Evolutionary conservation across 2,113 vertebrate species (phyloP), one percentile per base, ranked within the genome.

Genomic region (Centropus unirufus): DNA sequence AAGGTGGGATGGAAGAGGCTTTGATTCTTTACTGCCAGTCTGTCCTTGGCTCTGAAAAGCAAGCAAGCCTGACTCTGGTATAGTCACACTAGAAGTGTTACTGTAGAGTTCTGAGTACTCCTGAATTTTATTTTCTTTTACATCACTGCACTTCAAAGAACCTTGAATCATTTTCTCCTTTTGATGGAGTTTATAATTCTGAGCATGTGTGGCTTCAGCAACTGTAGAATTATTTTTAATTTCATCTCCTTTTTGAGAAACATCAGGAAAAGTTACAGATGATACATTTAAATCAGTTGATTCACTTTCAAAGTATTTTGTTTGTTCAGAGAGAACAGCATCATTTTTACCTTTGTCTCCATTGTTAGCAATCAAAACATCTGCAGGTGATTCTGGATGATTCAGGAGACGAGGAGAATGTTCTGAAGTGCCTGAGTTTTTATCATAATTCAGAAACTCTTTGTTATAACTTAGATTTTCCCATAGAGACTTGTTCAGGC

Each of bases 281-380:
- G 61, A 58, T 42, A 57, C 32, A 89, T 27, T 59, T 81, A 67
- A 80, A 69, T 46, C 68, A 49, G 40, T 14, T 59, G 73, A 83
- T 46, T 94, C 83, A 64, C 78, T 90, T 95, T 94, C 93, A 34
- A 95, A 94, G 61, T 59, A 91, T 36, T 87, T 78, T 59, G 51
- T 64, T 95, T 95, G 91, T 76, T 69, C 73, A 79, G 86, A 62
- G 30, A 67, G 8, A 92, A 69, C 20, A 76, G 32, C 49, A 64
- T 86, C 1, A 1, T 39, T 89, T 92, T 86, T 62, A 76, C 23
- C 44, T 78, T 84, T 90, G 8, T 89, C 84, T 81, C 54, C 57
- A n/a, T 4, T 89, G 82, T 46, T 79, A 21, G 30, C 62, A 81
- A 47, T 44, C 64, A 90, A 74, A 86, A 51, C 40, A 32, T 51